These are phyloP conservation scores for Andinoacara biseriatus DNA, from an alignment of 2,113 vertebrate genomes.

Conservation along the genomic window DNA sequence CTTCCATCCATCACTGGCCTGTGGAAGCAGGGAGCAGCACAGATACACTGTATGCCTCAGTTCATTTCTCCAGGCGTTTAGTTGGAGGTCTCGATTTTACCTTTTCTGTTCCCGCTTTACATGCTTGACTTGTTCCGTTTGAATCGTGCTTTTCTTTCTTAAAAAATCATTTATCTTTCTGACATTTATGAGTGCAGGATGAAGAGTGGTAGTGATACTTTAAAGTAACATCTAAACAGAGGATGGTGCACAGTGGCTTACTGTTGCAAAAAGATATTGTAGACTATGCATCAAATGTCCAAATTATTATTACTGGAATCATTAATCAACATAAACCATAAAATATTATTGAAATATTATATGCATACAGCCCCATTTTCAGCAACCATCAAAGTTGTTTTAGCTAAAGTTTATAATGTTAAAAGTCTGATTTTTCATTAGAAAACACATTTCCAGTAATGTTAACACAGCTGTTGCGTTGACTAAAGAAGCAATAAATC, in stretches of 20 bases:
- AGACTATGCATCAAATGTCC: neutral
- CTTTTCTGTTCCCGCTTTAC: conserved; percentile 12
- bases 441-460: too few relatives aligned
- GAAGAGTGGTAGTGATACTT: neutral
- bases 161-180: conserved; percentile 6
- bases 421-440: too few relatives aligned
- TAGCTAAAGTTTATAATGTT: too few relatives aligned
- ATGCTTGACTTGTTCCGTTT: conserved; percentile 19
- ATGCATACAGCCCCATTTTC: neutral
- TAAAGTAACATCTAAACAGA: conserved; percentile 1
- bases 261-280: neutral
- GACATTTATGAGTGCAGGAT: neutral
- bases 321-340: neutral
- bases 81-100: conserved; percentile 27
- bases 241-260: neutral
- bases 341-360: neutral
- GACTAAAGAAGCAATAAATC: too few relatives aligned
- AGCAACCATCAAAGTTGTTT: neutral
- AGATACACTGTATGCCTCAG: conserved; percentile 34
- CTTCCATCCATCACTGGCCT: conserved; percentile 71
- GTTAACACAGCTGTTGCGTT: too few relatives aligned
- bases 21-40: conserved; percentile 46
- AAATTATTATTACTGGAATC: neutral
- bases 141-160: neutral
- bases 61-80: conserved; percentile 24